phyloP scores from a whole-genome alignment of 2,888 invertebrate species.

The Maniola hyperantus region DNA sequence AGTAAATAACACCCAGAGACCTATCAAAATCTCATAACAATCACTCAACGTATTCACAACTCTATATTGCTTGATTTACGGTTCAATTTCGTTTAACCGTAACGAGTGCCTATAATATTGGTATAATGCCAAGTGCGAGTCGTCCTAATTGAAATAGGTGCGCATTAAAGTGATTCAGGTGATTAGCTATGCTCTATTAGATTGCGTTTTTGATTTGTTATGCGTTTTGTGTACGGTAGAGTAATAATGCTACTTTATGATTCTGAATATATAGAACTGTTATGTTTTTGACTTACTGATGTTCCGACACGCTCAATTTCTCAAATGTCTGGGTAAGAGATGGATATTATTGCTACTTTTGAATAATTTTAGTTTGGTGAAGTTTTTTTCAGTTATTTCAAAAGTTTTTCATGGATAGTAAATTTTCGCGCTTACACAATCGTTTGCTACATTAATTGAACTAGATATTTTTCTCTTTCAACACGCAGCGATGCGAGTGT shows the following conservation, averaged over 20 bases:
- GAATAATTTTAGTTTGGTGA: no score
- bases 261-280: no score
- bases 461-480: no score
- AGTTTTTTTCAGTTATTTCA: no score
- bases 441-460: no score
- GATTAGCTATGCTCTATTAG: conserved; percentile 13
- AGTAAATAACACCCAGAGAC: conserved; percentile 11
- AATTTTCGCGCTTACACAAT: no score
- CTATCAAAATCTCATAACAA: conserved; percentile 18
- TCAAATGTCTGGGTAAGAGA: no score
- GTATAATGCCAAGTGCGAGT: conserved; percentile 20
- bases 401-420: no score
- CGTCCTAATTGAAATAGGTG: conserved; percentile 11
- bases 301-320: no score
- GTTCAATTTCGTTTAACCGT: conserved; percentile 9
- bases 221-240: background rate
- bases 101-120: conserved; percentile 23
- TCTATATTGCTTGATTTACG: conserved; percentile 13
- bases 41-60: background rate
- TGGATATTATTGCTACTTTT: no score
- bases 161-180: conserved; percentile 24
- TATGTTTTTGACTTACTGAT: no score
- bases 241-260: background rate
- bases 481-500: no score
- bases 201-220: conserved; percentile 1